phyloP scores from a whole-genome alignment of 2,888 invertebrate species.

The Phorcus lineatus region DNA sequence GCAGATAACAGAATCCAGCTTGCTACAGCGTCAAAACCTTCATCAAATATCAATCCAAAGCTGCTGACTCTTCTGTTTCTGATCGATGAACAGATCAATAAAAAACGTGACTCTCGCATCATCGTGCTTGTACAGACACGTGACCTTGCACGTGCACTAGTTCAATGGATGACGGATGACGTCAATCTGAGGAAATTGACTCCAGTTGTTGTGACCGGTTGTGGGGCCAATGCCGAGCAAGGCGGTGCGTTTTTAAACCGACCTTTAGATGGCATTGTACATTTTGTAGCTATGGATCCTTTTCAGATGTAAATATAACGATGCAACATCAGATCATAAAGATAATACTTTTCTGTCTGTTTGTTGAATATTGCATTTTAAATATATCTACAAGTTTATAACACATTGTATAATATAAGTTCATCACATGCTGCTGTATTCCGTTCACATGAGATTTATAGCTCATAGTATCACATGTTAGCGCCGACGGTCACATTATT shows the following conservation, averaged over 20 bases:
- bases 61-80: not conserved
- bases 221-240: not conserved
- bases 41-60: not conserved
- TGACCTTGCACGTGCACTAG: not conserved
- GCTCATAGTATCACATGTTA: too few species aligned
- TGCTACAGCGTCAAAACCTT: not conserved
- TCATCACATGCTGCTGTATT: too few species aligned
- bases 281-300: too few species aligned
- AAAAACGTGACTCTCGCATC: not conserved
- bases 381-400: too few species aligned
- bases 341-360: too few species aligned
- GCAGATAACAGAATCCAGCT: not conserved
- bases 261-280: too few species aligned
- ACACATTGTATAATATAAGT: too few species aligned
- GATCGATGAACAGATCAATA: not conserved
- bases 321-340: too few species aligned
- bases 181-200: not conserved
- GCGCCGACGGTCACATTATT: too few species aligned
- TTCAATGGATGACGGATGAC: not conserved
- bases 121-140: constrained; percentile 14
- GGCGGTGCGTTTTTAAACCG: not conserved
- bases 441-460: too few species aligned
- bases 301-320: too few species aligned
- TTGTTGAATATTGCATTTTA: too few species aligned
- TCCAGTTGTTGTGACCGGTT: constrained; percentile 10